These are phyloP conservation scores for Hemiprocne comata DNA, from an alignment of 2,113 vertebrate genomes.

Conservation along the genomic window DNA sequence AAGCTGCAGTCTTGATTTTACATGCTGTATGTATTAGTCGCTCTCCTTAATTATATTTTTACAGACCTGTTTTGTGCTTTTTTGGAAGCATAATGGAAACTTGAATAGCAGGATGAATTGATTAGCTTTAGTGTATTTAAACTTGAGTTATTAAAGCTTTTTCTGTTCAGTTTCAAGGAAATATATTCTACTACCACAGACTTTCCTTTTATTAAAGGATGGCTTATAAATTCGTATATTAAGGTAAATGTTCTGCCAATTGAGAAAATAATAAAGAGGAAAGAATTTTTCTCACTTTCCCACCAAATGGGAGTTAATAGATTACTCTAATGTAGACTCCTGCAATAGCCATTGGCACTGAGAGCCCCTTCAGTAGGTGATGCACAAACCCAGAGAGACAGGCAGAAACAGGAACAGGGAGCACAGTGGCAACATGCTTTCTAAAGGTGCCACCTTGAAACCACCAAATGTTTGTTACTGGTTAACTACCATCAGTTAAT, in stretches of 20 bases:
- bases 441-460: not conserved
- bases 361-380: not conserved
- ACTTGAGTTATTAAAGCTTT: constrained; percentile 56
- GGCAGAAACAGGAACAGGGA: not conserved
- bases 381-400: not conserved
- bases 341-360: rapidly evolving
- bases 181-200: not conserved
- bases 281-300: not conserved
- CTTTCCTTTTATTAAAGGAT: not conserved
- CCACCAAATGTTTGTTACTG: not conserved
- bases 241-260: not conserved
- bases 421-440: not conserved
- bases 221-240: constrained; percentile 21
- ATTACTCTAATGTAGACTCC: not conserved
- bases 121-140: constrained; percentile 69
- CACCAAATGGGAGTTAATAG: not conserved
- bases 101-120: constrained; percentile 68
- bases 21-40: constrained; percentile 42
- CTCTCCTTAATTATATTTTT: constrained; percentile 63
- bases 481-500: not conserved
- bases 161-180: constrained; percentile 26
- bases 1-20: constrained; percentile 64
- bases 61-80: constrained; percentile 62
- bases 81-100: constrained; percentile 67
- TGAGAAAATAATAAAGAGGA: not conserved